Evolutionary conservation across 2,888 invertebrate genomes (phyloP).

Genomic region (Tubulanus polymorphus): DNA sequence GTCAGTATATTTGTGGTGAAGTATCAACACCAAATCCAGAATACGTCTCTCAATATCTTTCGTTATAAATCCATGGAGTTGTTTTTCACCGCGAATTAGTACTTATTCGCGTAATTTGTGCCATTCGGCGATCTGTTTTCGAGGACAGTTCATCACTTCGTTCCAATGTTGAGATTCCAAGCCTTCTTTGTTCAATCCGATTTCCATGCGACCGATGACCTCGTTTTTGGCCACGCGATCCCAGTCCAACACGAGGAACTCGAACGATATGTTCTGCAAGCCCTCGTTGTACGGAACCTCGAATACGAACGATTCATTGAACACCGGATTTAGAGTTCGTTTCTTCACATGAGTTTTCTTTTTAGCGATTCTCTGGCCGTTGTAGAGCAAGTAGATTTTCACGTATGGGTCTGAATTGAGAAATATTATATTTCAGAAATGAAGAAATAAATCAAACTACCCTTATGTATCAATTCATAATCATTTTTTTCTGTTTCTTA

Average conservation of each 20-base stretch:
- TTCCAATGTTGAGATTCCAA: slow-evolving; percentile 81
- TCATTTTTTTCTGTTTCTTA: no score
- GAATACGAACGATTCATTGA: slow-evolving; percentile 98
- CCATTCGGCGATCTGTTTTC: slow-evolving; percentile 99
- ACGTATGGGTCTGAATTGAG: slow-evolving; percentile 79
- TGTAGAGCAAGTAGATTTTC: slow-evolving; percentile 93
- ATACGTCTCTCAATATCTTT: neutral
- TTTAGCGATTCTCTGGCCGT: slow-evolving; percentile 96
- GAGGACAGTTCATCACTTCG: slow-evolving; percentile 93
- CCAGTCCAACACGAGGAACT: slow-evolving; percentile 90
- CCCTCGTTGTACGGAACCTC: slow-evolving; percentile 83
- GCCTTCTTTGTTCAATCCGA: slow-evolving; percentile 65
- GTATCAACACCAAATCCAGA: no score
- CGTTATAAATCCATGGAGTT: neutral
- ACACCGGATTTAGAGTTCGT: slow-evolving; percentile 93
- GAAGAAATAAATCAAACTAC: no score
- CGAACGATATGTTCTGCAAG: slow-evolving; percentile 73
- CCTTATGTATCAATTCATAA: no score
- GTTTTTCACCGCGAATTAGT: neutral
- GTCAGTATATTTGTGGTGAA: no score
- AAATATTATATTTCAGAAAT: neutral
- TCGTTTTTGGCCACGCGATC: slow-evolving; percentile 98
- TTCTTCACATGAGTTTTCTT: slow-evolving; percentile 99
- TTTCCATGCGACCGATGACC: slow-evolving; percentile 91
- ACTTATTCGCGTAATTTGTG: slow-evolving; percentile 75